A percentile compares a stretch with the other conserved stretches of the same genome.
Evolutionary conservation across 1,140 invertebrate genomes (phyloP).

Genomic region (Macrotrachela quadricornifera): DNA sequence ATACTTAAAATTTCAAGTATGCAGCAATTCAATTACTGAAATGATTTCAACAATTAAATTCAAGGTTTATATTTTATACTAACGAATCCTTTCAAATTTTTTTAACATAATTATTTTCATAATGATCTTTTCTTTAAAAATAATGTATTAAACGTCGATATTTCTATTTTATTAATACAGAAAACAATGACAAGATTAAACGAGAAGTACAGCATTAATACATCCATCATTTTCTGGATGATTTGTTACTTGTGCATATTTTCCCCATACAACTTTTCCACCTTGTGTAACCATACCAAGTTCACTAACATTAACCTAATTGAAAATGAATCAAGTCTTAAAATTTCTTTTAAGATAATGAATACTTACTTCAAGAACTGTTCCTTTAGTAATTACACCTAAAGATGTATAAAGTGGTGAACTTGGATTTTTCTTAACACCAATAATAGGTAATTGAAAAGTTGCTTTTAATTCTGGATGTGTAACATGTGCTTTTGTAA

Average conservation of each 20-base stretch:
- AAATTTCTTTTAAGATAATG: neutral
- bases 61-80: too few relatives aligned
- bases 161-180: too few relatives aligned
- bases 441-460: constrained; percentile 92
- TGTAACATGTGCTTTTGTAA: constrained; percentile 74
- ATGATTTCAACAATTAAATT: too few relatives aligned
- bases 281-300: constrained; percentile 91
- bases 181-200: constrained; percentile 38
- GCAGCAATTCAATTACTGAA: too few relatives aligned
- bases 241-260: constrained; percentile 98
- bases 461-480: constrained; percentile 97
- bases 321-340: neutral
- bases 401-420: constrained; percentile 86
- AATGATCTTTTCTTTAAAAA: too few relatives aligned
- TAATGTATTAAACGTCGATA: too few relatives aligned
- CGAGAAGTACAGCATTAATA: constrained; percentile 89
- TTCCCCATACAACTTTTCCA: constrained; percentile 96
- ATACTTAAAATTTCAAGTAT: too few relatives aligned
- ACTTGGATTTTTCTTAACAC: constrained; percentile 96
- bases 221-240: constrained; percentile 99
- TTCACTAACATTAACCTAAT: constrained; percentile 64
- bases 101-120: too few relatives aligned
- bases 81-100: too few relatives aligned
- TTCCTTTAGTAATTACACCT: constrained; percentile 83
- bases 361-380: constrained; percentile 24